Conservation (phyloP, 1,140 invertebrate species). For the Nasonia vitripennis region DNA sequence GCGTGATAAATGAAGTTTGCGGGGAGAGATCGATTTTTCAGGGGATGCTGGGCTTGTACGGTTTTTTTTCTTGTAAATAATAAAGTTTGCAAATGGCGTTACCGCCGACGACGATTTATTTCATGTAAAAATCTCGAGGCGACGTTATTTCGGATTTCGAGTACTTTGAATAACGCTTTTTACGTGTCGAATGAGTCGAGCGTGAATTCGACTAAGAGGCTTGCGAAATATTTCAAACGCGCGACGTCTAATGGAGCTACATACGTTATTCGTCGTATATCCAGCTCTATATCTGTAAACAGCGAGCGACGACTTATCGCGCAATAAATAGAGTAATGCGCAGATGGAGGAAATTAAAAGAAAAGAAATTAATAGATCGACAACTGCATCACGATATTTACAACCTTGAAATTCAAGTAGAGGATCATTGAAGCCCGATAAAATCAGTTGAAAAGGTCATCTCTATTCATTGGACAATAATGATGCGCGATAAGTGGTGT, state of each 20-base stretch:
- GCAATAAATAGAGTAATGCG: background rate
- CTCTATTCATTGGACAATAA: conserved; percentile 2
- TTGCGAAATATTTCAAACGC: no score
- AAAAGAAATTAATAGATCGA: background rate
- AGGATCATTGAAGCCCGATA: background rate
- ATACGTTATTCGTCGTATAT: no score
- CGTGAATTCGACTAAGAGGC: background rate
- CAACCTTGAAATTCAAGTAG: background rate
- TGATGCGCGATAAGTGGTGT: background rate
- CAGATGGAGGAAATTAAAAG: background rate
- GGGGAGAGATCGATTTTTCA: conserved; percentile 3
- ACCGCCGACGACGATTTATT: background rate
- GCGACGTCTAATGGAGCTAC: no score
- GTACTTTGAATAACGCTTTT: no score
- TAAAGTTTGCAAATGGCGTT: no score
- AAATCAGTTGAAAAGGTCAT: conserved; percentile 30
- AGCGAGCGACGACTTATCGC: background rate
- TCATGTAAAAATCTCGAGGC: conserved; percentile 8
- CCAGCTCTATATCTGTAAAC: no score
- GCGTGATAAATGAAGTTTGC: conserved; percentile 22
- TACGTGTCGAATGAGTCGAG: background rate
- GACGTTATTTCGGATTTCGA: background rate
- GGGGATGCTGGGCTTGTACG: background rate
- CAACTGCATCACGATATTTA: background rate
- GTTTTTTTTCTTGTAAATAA: background rate